Conservation (phyloP, 2,888 invertebrate species). For the Drosophila robusta region DNA sequence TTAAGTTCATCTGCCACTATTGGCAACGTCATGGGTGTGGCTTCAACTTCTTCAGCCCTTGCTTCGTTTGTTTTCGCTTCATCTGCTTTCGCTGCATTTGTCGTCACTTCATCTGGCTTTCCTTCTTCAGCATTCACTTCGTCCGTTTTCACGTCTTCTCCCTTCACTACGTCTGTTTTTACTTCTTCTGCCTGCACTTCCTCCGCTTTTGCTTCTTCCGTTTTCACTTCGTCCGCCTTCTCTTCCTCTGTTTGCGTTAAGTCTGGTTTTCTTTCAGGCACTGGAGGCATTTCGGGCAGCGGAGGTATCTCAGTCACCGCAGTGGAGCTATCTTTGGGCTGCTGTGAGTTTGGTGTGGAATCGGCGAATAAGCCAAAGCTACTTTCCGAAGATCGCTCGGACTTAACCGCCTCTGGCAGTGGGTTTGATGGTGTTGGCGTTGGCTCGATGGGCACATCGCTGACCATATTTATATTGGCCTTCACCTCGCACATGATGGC, state of each 20-base stretch:
- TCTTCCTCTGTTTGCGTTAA: neutral
- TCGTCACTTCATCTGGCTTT: neutral
- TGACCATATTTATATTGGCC: slow-evolving; percentile 50
- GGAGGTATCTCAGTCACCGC: neutral
- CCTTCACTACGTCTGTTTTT: neutral
- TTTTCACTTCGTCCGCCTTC: neutral
- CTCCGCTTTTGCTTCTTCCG: neutral
- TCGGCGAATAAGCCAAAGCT: slow-evolving; percentile 28
- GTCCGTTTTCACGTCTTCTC: neutral
- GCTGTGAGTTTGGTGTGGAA: slow-evolving; percentile 4
- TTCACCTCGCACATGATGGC: slow-evolving; percentile 68
- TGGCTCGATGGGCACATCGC: slow-evolving; percentile 12
- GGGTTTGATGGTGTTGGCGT: slow-evolving; percentile 7
- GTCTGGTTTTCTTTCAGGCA: slow-evolving; percentile 28
- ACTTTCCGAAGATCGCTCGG: slow-evolving; percentile 16
- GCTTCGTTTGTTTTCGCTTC: neutral
- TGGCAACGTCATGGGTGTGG: neutral
- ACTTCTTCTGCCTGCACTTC: neutral
- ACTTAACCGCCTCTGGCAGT: slow-evolving; percentile 9
- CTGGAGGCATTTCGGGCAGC: neutral
- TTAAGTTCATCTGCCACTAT: slow-evolving; percentile 20
- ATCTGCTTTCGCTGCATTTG: neutral
- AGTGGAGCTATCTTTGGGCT: slow-evolving; percentile 15
- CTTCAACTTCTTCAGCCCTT: neutral
- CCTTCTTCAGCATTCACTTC: neutral